Evolutionary conservation across 2,888 invertebrate species (phyloP), one percentile per base, ranked within the genome.

Genomic region (Drosophila lacicola): DNA sequence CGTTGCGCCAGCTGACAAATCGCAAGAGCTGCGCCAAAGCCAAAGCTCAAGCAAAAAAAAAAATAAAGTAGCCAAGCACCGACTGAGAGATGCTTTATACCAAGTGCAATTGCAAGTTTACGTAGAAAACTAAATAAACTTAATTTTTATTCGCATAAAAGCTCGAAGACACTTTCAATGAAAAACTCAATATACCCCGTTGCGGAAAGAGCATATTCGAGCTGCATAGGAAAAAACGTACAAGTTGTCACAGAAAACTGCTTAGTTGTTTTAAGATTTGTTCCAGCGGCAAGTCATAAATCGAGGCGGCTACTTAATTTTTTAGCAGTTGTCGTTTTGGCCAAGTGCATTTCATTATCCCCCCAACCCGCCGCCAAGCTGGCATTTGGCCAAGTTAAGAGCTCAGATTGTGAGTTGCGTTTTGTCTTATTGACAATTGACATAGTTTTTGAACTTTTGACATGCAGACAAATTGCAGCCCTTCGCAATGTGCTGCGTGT

Each of bases 271-370:
- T 58, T 46, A 70, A 77, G 74, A 78, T 69, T 64, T 71, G 29
- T 42, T 14, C 55, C 44, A 19, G 39, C 49, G 34, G 29, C 69
- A 54, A 45, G 70, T 70, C 80, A 82, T 77, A 83, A 84, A 79
- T 83, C 77, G 69, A 57, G 29, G 44, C 14, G 50, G 72, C 72
- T 85, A 71, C 79, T 82, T 82, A 77, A 83, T 82, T 80, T 78
- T 76, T 74, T 44, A 83, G 64, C 53, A 77, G 57, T 69, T 68
- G 37, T 39, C 45, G 34, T 36, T 42, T 34, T 49, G 21, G 37
- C 50, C 51, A 44, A 46, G 36, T 69, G 49, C 69, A 72, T 72
- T 68, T 55, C 60, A 58, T 63, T 77, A 58, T 54, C 42, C 45
- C 17, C 36, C 2, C 9, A 2, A 3, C 2, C 19, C 2, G 11